These are phyloP conservation scores for Exaiptasia diaphana DNA, from an alignment of 64 coral and sea anemone genomes.

Conservation along the genomic window DNA sequence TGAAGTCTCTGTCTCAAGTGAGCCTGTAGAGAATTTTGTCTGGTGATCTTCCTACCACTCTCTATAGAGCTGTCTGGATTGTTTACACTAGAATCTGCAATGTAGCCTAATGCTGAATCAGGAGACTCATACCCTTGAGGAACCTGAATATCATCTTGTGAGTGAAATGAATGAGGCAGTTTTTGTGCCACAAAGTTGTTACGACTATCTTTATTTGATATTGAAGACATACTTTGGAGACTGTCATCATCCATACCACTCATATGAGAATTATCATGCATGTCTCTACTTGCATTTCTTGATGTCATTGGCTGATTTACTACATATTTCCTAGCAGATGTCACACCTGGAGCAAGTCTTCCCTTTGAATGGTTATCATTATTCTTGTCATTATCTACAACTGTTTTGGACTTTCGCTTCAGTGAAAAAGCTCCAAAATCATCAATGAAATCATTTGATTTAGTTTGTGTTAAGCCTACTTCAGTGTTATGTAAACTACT, in stretches of 20 bases:
- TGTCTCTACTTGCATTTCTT: no score
- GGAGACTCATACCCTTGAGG: neutral
- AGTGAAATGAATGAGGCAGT: no score
- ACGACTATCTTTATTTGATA: neutral
- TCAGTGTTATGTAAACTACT: conserved; percentile 6
- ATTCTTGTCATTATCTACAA: neutral
- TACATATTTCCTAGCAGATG: conserved; percentile 9
- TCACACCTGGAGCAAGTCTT: neutral
- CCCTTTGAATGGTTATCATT: neutral
- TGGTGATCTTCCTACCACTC: conserved; percentile 44
- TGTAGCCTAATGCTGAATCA: neutral
- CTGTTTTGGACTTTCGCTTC: conserved; percentile 73
- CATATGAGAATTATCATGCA: conserved; percentile 31
- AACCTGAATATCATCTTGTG: neutral
- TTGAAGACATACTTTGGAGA: neutral
- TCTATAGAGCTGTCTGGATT: conserved; percentile 74
- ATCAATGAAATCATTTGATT: conserved; percentile 4
- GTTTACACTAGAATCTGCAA: conserved; percentile 41
- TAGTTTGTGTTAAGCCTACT: neutral
- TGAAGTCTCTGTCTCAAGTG: conserved; percentile 64
- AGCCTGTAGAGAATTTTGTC: conserved; percentile 80
- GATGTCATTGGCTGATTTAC: neutral
- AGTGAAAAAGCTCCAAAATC: conserved; percentile 53
- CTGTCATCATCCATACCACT: conserved; percentile 18
- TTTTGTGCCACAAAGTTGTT: no score